Conservation (phyloP, 2,113 vertebrate genomes). For the Paradoxurus hermaphroditus region DNA sequence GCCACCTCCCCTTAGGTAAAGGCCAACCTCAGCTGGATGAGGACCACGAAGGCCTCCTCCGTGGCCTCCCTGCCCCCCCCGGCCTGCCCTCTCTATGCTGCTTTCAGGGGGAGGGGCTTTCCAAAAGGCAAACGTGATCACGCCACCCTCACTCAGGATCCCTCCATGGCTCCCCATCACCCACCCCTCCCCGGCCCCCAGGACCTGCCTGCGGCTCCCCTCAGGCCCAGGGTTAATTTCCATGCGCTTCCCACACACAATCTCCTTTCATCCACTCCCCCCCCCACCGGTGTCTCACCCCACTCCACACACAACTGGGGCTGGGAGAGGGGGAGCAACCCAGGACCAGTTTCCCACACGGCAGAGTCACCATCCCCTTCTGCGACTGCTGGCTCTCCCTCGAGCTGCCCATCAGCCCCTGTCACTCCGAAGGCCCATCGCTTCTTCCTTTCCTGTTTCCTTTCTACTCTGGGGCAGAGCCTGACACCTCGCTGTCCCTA, state of each 20-base stretch:
- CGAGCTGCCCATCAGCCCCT: not conserved
- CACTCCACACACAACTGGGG: not conserved
- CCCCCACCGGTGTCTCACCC: fast-evolving
- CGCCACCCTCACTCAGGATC: not conserved
- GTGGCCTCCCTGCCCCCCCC: not conserved
- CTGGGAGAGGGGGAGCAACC: not conserved
- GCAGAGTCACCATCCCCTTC: not conserved
- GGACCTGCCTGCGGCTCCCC: not conserved
- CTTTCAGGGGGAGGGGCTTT: fast-evolving
- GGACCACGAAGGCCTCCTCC: not conserved
- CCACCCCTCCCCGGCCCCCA: not conserved
- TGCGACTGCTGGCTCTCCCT: not conserved
- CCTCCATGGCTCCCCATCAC: not conserved
- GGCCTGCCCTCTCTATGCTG: not conserved
- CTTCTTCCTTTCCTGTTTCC: not conserved
- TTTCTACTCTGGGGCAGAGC: no score
- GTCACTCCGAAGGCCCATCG: no score
- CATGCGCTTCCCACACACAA: fast-evolving
- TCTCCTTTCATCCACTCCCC: not conserved
- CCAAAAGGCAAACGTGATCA: not conserved
- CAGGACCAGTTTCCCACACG: not conserved
- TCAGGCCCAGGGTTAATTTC: not conserved
- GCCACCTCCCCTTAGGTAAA: not conserved
- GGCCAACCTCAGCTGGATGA: not conserved
- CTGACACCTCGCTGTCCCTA: not conserved